Evolutionary conservation across 1,140 invertebrate species (phyloP), one percentile per base, ranked within the genome.

Genomic region (Phenacoccus solenopsis): DNA sequence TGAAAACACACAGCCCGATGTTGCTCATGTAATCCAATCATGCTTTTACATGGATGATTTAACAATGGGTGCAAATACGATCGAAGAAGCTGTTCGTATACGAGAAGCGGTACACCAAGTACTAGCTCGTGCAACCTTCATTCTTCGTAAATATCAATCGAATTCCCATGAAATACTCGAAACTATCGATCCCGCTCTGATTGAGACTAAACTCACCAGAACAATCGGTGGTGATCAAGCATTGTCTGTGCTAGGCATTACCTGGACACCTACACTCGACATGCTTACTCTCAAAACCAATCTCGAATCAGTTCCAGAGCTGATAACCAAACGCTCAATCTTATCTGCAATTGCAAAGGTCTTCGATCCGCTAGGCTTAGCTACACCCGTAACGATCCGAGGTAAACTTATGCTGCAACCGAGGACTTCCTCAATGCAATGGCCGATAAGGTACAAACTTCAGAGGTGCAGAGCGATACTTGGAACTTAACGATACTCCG

Each of bases 351-450:
- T 74, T 61, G 32, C 72, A 20, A 72, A 70, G 27, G 69, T 76
- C 4, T 78, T 72, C 30, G 77, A 78, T 70, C 76, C 75, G 0
- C 32, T 78, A 25, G 75, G 75, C 0, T 71, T 77, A 9, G 12
- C 76, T 1, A 68, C 30, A 13, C 74, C 76, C 21, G 70, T 77
- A n/a, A 71, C 72, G 20, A 71, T 77, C 10, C 64, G 69, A 3
- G 70, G 64, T 3, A 74, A 74, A 12, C 28, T 59, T 0, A 21
- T 74, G 1, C 30, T 73, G 7, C 71, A 74, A 49, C 32, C 9
- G 32, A n/a, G n/a, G n/a, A n/a, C n/a, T n/a, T n/a, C n/a, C n/a
- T n/a, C n/a, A n/a, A n/a, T n/a, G n/a, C n/a, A n/a, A n/a, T n/a
- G n/a, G n/a, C n/a, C n/a, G n/a, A n/a, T n/a, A n/a, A n/a, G 69